These are phyloP conservation scores for Stenurella melanura DNA, from an alignment of 2,888 invertebrate species.

Conservation along the genomic window DNA sequence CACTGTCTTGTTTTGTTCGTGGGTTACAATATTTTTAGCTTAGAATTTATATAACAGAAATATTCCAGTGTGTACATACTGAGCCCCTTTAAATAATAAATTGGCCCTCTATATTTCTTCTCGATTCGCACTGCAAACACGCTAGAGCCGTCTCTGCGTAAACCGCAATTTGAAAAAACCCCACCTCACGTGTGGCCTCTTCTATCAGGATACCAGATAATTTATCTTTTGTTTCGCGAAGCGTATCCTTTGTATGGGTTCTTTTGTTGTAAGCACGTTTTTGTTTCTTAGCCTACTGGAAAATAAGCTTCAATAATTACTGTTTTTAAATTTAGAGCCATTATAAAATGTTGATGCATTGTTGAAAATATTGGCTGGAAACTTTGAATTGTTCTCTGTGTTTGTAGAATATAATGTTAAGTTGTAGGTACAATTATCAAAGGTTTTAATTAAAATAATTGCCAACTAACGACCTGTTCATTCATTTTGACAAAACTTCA, in stretches of 20 bases:
- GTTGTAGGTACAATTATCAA: neutral
- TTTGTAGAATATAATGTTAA: neutral
- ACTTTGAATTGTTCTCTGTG: neutral
- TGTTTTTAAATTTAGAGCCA: conserved; percentile 54
- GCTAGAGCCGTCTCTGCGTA: too few relatives aligned
- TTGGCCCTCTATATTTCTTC: too few relatives aligned
- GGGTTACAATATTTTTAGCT: too few relatives aligned
- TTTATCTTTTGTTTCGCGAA: conserved; percentile 66
- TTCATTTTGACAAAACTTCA: neutral
- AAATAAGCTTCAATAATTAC: conserved; percentile 55
- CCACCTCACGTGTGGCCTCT: conserved; percentile 61
- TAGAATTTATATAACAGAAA: too few relatives aligned
- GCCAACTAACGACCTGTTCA: neutral
- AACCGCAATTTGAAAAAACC: conserved; percentile 46
- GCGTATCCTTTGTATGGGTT: conserved; percentile 47
- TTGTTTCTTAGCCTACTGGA: conserved; percentile 61
- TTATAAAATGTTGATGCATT: conserved; percentile 55
- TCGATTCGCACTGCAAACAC: too few relatives aligned
- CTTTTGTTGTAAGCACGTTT: conserved; percentile 55
- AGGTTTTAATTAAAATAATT: conserved; percentile 10
- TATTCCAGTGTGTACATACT: too few relatives aligned
- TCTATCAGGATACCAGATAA: conserved; percentile 64
- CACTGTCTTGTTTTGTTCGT: too few relatives aligned
- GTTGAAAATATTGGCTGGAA: conserved; percentile 48
- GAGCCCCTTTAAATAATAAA: too few relatives aligned